These are phyloP conservation scores for Microchrysa polita DNA, from an alignment of 2,888 invertebrate genomes.

Conservation along the genomic window DNA sequence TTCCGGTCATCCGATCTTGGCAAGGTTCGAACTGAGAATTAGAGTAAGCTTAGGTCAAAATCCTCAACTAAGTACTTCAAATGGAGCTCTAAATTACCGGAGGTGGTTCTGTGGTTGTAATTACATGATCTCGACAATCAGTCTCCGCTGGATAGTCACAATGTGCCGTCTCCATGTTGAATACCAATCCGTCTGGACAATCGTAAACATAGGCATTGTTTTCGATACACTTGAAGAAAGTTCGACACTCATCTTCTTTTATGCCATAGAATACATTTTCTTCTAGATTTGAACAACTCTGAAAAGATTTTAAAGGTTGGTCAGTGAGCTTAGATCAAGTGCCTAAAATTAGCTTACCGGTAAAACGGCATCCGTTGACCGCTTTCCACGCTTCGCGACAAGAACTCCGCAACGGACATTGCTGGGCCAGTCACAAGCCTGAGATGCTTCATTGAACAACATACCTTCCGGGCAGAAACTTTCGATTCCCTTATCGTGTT, in stretches of 20 bases:
- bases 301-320: not conserved
- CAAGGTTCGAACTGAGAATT: not conserved
- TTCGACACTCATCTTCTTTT: not conserved
- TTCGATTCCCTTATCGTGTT: constrained; percentile 24
- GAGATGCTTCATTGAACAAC: constrained; percentile 53
- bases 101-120: no score
- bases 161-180: not conserved
- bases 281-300: not conserved
- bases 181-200: not conserved
- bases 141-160: not conserved
- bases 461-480: constrained; percentile 12
- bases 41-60: no score
- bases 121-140: not conserved
- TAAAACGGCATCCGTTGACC: not conserved
- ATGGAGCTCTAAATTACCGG: no score
- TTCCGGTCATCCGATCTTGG: not conserved
- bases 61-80: no score
- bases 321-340: no score
- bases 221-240: constrained; percentile 1
- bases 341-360: constrained; percentile 3
- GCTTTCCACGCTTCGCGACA: constrained; percentile 3
- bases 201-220: not conserved
- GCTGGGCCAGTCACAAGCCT: constrained; percentile 54
- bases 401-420: constrained; percentile 54
- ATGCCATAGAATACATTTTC: not conserved